phyloP scores from a whole-genome alignment of 64 coral and sea anemone genomes.

The Hydrozoanthus tunicans region DNA sequence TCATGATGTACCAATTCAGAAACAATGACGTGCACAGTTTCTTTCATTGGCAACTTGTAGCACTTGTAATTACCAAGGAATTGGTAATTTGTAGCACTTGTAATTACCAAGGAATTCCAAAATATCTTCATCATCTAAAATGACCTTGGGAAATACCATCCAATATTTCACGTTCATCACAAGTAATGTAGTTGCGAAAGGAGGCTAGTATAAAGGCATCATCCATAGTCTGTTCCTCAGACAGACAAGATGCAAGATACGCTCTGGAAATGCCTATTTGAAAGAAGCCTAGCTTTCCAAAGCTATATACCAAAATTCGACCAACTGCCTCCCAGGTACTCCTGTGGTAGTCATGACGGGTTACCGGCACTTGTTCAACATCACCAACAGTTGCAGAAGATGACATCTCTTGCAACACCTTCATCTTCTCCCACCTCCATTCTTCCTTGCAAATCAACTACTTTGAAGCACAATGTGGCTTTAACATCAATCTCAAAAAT shows the following conservation, averaged over 20 bases:
- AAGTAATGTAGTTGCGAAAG: background rate
- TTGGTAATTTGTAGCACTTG: background rate
- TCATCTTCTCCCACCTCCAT: background rate
- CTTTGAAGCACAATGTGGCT: background rate
- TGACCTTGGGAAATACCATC: background rate
- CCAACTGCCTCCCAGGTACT: background rate
- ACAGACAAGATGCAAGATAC: background rate
- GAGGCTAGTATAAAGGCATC: background rate
- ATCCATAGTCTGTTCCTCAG: slow-evolving; percentile 5
- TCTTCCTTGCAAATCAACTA: background rate
- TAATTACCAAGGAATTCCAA: slow-evolving; percentile 6
- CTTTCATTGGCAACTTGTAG: background rate
- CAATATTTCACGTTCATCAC: slow-evolving; percentile 19
- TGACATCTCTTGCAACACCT: background rate
- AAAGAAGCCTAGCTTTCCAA: background rate
- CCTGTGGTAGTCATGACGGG: background rate
- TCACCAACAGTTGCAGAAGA: background rate
- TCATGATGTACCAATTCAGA: slow-evolving; percentile 21
- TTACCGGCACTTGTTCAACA: background rate
- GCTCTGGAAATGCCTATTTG: background rate
- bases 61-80: slow-evolving; percentile 2
- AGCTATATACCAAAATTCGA: background rate
- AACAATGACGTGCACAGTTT: background rate
- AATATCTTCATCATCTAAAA: slow-evolving; percentile 6
- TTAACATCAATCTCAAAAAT: background rate